Base-by-base conservation (phyloP, 2,888 invertebrate genomes). In the Drosophila maculinotata region DNA sequence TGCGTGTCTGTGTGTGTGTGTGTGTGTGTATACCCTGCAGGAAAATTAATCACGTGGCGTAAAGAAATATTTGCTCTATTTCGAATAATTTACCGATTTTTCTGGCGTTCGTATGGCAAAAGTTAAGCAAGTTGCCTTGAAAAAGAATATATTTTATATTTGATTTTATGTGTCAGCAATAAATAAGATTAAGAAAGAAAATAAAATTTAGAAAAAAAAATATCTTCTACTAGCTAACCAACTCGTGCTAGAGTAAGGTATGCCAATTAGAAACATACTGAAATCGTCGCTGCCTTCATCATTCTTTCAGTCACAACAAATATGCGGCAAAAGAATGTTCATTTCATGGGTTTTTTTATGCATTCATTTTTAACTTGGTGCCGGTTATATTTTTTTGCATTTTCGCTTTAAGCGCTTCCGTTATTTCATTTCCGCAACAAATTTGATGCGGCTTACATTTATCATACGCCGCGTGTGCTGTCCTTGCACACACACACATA, bases 371-470 rank as follows among this genome's bases (percentile, higher is more conserved):
- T 10, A 10, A 28, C 38, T 17, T 35, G 12, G 6, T n/a, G n/a
- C n/a, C n/a, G n/a, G 12, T 10, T 3, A 1, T 1, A 1, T 4
- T 23, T 35, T 17, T 15, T 25, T 36, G 26, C 20, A 25, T 52
- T 45, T 48, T 35, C 38, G 53, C 47, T 74, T 45, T 48, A 66
- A 67, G 56, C 64, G 44, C 57, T 82, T 76, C 56, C 73, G 47
- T 69, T 70, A 76, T 76, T 70, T 69, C 60, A 68, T 79, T 73
- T 79, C 59, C 82, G 57, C 45, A 70, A 63, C 76, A 79, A 76
- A 79, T 82, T 75, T 53, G 52, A 59, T 54, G 65, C 60, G 60
- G 56, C 65, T 54, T 57, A 84, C 81, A 80, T 77, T 78, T 78
- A 79, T 83, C 79, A 83, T 77, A 83, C 59, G 65, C 45, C 57